Evolutionary conservation across 2,797 vertebrate genomes (phyloP), one percentile per base, ranked within the genome.

Genomic region (Mustela erminea): DNA sequence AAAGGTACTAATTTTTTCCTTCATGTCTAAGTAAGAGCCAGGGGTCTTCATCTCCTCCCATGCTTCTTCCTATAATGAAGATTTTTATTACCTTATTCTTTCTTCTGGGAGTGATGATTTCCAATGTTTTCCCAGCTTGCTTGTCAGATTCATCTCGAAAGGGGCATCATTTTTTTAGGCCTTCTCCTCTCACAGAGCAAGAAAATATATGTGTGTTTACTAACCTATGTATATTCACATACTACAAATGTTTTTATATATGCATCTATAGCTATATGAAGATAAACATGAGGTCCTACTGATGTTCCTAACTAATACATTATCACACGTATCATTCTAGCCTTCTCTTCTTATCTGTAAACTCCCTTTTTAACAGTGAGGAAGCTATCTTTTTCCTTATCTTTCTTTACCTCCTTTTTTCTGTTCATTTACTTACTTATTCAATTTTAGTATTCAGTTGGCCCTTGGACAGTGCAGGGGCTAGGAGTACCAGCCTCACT

Each of bases 81-180:
- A 5, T 82, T n/a, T 74, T 74, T 87, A 43, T 86, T 74, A 62
- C 43, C 43, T 81, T 75, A 38, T 21, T 95, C 15, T 89, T 84
- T 88, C 49, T 97, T 86, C 38, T 21, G 84, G 32, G 35, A 87
- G 27, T 87, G 66, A 86, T 90, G 58, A 84, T 90, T 87, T 95
- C 25, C 74, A 29, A 46, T 86, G 11, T 96, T 68, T 95, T 96
- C 75, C 18, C 23, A 64, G 64, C 11, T 84, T 80, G 74, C 12
- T 64, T 80, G 27, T 32, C 72, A 38, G 7, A 85, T 92, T 74
- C 10, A 74, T 74, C 7, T 77, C 29, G 29, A 62, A 87, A 77
- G 46, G 12, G 18, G 1, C 81, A 3, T 68, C 20, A 41, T 87
- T 96, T 96, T 66, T 92, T 68, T n/a, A 90, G 70, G 49, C 14